Percentiles rank a stretch among this genome's conserved stretches.
phyloP scores from a whole-genome alignment of 2,113 vertebrate species.

The Oryzias curvinotus region DNA sequence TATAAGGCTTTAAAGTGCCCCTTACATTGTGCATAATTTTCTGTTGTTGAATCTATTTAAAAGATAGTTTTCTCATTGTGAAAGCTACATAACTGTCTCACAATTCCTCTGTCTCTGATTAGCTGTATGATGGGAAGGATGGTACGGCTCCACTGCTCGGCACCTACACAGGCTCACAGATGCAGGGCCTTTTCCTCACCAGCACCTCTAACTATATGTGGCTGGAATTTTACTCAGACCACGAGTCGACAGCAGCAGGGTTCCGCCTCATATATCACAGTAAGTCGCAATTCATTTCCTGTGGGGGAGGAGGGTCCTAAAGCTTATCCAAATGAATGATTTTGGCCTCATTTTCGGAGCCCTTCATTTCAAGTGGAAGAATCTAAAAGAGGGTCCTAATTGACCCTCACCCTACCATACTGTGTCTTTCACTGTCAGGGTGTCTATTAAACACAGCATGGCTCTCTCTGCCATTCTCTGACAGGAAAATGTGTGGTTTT shows the following conservation, averaged over 20 bases:
- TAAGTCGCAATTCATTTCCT: conserved; percentile 77
- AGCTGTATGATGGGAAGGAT: conserved; percentile 95
- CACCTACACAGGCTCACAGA: conserved; percentile 83
- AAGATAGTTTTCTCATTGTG: no score
- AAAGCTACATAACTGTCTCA: no score
- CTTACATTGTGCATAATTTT: no score
- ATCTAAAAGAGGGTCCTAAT: conserved; percentile 63
- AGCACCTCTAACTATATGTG: conserved; percentile 96
- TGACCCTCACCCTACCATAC: conserved; percentile 51
- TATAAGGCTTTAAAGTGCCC: no score
- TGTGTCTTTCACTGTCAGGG: conserved; percentile 52
- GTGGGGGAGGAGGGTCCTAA: conserved; percentile 15
- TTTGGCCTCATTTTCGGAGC: conserved; percentile 46
- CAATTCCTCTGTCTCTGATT: conserved; percentile 34
- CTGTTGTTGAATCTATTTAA: no score
- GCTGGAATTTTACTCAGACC: conserved; percentile 93
- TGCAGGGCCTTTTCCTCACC: conserved; percentile 87
- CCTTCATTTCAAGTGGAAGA: conserved; percentile 41
- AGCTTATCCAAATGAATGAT: conserved; percentile 53
- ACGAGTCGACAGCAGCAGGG: conserved; percentile 86
- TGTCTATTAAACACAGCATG: conserved; percentile 58
- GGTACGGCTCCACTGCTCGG: conserved; percentile 86
- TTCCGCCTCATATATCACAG: conserved; percentile 93
- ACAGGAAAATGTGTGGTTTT: conserved; percentile 34
- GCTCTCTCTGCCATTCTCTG: conserved; percentile 35